Evolutionary conservation across 1,140 invertebrate genomes (phyloP).

Genomic region (Uloborus diversus): DNA sequence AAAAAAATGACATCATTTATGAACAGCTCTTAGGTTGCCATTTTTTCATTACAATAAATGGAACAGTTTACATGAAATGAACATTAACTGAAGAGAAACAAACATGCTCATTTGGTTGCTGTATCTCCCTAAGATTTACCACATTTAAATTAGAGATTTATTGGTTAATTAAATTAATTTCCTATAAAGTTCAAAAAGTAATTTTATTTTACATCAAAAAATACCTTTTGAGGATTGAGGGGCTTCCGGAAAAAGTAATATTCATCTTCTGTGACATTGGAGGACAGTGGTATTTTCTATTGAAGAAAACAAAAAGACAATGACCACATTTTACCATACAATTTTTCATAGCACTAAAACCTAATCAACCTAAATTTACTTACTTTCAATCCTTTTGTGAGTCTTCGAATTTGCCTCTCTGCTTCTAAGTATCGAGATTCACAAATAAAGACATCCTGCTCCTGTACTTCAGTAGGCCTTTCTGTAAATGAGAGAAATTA

Average conservation of each 20-base stretch:
- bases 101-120: too few relatives aligned
- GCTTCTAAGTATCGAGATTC: conserved; percentile 92
- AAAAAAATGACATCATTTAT: too few relatives aligned
- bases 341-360: neutral
- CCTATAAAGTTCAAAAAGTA: too few relatives aligned
- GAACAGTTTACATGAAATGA: too few relatives aligned
- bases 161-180: too few relatives aligned
- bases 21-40: too few relatives aligned
- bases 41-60: too few relatives aligned
- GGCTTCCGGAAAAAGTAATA: conserved; percentile 84
- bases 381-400: conserved; percentile 69
- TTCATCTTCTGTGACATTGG: conserved; percentile 89
- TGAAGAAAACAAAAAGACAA: conserved; percentile 59
- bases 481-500: conserved; percentile 69
- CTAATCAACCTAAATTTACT: conserved; percentile 59
- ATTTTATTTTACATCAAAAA: too few relatives aligned
- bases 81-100: too few relatives aligned
- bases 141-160: too few relatives aligned
- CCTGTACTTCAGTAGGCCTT: conserved; percentile 91
- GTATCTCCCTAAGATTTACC: too few relatives aligned
- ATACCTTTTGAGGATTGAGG: conserved; percentile 77
- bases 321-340: neutral
- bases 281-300: conserved; percentile 84
- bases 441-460: conserved; percentile 92
- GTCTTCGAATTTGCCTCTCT: conserved; percentile 80